These are phyloP conservation scores for Stenchaetothrips biformis DNA, from an alignment of 2,888 invertebrate species.

Conservation along the genomic window DNA sequence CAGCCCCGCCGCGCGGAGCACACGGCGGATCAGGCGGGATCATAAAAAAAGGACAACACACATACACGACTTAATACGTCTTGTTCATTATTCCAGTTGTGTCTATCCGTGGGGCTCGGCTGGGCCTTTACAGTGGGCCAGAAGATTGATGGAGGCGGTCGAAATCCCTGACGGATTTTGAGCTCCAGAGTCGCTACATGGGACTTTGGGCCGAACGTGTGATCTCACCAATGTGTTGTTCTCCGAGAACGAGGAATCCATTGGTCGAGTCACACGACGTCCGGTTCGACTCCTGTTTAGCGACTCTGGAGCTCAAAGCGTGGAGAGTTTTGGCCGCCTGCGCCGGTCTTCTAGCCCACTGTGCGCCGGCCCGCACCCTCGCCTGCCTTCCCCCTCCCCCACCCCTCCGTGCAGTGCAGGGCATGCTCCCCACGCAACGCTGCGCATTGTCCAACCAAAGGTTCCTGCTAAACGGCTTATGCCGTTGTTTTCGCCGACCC, in stretches of 20 bases:
- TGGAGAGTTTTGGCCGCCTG: no score
- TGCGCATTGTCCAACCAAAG: conserved; percentile 9
- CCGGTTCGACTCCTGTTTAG: no score
- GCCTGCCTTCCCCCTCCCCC: not conserved
- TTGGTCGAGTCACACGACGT: no score
- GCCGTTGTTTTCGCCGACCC: conserved; percentile 13
- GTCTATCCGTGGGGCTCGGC: not conserved
- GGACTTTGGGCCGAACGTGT: no score
- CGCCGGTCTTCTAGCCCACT: no score
- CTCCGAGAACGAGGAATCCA: no score
- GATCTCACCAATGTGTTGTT: no score
- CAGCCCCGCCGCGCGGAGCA: not conserved
- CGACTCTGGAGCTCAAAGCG: no score
- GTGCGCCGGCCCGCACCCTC: not conserved
- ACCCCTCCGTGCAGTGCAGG: not conserved
- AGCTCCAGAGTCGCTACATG: no score
- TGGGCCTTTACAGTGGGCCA: no score
- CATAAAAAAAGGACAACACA: conserved; percentile 22
- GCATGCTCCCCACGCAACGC: not conserved
- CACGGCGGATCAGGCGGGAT: not conserved
- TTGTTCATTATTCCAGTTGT: not conserved
- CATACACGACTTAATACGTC: conserved; percentile 1
- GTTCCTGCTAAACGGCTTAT: conserved; percentile 19
- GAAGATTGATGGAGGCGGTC: no score
- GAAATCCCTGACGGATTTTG: no score